Evolutionary conservation across 2,113 vertebrate genomes (phyloP).

Genomic region (Tragelaphus strepsiceros): DNA sequence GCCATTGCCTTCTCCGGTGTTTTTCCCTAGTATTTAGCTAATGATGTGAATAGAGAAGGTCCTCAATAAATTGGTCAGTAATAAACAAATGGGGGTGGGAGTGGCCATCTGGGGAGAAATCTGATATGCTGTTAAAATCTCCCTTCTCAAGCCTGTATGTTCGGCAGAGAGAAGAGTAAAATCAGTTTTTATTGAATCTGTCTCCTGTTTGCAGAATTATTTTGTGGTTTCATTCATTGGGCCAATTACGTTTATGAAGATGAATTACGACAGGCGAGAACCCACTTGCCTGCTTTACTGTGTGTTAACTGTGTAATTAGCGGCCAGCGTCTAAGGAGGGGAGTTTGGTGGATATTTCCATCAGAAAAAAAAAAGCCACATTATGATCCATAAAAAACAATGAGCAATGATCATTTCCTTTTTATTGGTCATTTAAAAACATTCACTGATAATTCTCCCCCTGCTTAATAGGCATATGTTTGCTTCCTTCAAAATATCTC

Average conservation of each 20-base stretch:
- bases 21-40: not conserved
- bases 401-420: conserved; percentile 69
- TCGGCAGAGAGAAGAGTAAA: not conserved
- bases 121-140: not conserved
- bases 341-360: conserved; percentile 55
- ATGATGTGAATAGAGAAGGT: not conserved
- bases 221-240: conserved; percentile 60
- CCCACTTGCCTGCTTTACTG: conserved; percentile 30
- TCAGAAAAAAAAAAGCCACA: conserved; percentile 37
- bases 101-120: not conserved
- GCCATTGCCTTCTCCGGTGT: not conserved
- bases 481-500: conserved; percentile 51
- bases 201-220: conserved; percentile 47
- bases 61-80: not conserved
- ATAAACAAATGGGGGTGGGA: not conserved
- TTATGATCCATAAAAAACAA: conserved; percentile 72
- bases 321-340: not conserved
- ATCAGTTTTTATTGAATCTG: conserved; percentile 34
- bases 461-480: conserved; percentile 59
- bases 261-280: conserved; percentile 42
- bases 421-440: conserved; percentile 75
- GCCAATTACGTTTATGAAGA: conserved; percentile 68
- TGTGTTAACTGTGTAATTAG: conserved; percentile 63
- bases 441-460: conserved; percentile 64
- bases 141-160: not conserved